Conservation (phyloP, 2,888 invertebrate genomes). For the Belgica antarctica region DNA sequence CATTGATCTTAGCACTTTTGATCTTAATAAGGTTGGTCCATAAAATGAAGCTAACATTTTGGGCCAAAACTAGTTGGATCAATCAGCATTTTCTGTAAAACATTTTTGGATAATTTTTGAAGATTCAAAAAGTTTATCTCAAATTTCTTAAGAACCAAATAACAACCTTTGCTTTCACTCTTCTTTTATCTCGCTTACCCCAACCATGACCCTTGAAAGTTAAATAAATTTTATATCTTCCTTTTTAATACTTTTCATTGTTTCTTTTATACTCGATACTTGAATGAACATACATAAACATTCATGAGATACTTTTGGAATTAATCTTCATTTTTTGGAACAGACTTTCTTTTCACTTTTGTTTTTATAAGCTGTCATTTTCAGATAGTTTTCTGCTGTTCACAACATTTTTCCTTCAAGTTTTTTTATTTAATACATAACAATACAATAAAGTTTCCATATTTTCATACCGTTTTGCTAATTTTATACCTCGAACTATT, state of each 20-base stretch:
- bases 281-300: slow-evolving; percentile 19
- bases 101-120: too few relatives aligned
- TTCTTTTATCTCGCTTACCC: too few relatives aligned
- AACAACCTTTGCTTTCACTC: too few relatives aligned
- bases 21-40: too few relatives aligned
- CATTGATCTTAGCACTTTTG: too few relatives aligned
- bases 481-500: neutral
- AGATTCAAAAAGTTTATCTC: too few relatives aligned
- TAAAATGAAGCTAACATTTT: too few relatives aligned
- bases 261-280: neutral
- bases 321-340: neutral
- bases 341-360: neutral
- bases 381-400: neutral
- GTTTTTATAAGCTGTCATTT: neutral
- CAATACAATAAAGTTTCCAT: slow-evolving; percentile 16
- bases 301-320: slow-evolving; percentile 3
- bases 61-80: too few relatives aligned
- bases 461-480: neutral
- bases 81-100: too few relatives aligned
- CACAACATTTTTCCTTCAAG: neutral
- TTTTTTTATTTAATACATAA: slow-evolving; percentile 15
- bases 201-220: too few relatives aligned
- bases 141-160: too few relatives aligned
- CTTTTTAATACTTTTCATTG: slow-evolving; percentile 7
- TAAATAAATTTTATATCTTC: neutral